Base-by-base conservation (phyloP, 2,797 vertebrate genomes). In the Chromis chromis region DNA sequence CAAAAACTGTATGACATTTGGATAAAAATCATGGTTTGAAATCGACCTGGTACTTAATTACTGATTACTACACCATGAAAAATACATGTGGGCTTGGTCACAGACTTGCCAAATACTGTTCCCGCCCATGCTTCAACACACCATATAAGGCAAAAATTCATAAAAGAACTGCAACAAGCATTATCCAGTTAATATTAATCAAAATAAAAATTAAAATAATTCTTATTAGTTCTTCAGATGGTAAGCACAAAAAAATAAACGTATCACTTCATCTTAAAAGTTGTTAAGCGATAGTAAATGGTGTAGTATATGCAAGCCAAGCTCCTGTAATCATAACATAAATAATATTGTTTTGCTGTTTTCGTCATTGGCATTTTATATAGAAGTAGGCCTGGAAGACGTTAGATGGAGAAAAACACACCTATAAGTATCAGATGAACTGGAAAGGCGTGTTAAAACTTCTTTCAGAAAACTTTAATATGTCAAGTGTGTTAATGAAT, bases 111-210 rank as follows among this genome's bases (percentile, higher is more conserved):
- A 94, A 94, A 95, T 74, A 76, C 21, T 70, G 91, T 88, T 94
- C 93, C 91, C 90, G 91, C 91, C 94, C 91, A 93, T 78, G 81
- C 67, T 90, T 68, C 76, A 88, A 76, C 87, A 79, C 73, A 59
- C 94, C 95, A 93, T 95, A 94, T 95, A 95, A 92, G 95, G 95
- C 81, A 94, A 94, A 69, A 88, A 88, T 73, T 88, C 78, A 87
- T 83, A 87, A 87, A 79, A 87, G 76, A 84, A 89, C 90, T 69
- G 70, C 59, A 78, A 86, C 60, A 89, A 83, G 68, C 69, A 69
- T n/a, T n/a, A n/a, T n/a, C 78, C 55, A 82, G 64, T 61, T 66
- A 76, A 79, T n/a, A n/a, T n/a, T n/a, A n/a, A n/a, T n/a, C n/a
- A n/a, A n/a, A n/a, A n/a, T n/a, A n/a, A n/a, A n/a, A n/a, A n/a